Conservation (phyloP, 53 echinoderm and acorn worm genomes). For the Arbacia lixula region DNA sequence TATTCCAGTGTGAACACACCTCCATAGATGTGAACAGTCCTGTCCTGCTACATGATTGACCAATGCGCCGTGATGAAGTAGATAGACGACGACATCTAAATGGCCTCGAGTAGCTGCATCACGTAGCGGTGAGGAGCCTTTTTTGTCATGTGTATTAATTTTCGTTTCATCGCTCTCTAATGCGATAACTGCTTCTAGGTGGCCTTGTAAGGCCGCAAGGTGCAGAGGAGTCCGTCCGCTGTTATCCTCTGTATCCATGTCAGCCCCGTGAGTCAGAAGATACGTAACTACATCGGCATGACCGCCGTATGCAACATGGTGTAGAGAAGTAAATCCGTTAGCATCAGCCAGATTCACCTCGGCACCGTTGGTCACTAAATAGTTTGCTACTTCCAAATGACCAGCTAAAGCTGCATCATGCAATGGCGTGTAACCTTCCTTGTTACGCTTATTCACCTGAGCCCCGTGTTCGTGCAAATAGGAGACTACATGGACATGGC, state of each 20-base stretch:
- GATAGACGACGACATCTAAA: neutral
- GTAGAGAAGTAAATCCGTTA: neutral
- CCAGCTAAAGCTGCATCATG: neutral
- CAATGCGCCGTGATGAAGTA: neutral
- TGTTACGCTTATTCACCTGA: neutral
- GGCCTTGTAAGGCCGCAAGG: neutral
- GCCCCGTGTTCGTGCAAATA: neutral
- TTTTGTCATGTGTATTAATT: neutral
- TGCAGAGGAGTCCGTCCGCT: neutral
- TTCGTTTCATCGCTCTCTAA: neutral
- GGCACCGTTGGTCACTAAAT: neutral
- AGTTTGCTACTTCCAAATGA: slow-evolving; percentile 2
- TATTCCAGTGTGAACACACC: no score
- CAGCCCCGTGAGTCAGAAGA: neutral
- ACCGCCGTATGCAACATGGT: neutral
- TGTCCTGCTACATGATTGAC: neutral
- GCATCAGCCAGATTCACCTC: neutral
- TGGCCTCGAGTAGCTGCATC: neutral
- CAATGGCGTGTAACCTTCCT: neutral
- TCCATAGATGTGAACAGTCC: no score
- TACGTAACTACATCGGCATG: neutral
- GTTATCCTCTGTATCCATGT: neutral
- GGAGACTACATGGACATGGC: neutral
- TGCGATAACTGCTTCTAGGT: neutral
- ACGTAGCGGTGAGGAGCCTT: neutral